These are phyloP conservation scores for Globodera rostochiensis DNA, from an alignment of 1,140 invertebrate genomes.

Conservation along the genomic window DNA sequence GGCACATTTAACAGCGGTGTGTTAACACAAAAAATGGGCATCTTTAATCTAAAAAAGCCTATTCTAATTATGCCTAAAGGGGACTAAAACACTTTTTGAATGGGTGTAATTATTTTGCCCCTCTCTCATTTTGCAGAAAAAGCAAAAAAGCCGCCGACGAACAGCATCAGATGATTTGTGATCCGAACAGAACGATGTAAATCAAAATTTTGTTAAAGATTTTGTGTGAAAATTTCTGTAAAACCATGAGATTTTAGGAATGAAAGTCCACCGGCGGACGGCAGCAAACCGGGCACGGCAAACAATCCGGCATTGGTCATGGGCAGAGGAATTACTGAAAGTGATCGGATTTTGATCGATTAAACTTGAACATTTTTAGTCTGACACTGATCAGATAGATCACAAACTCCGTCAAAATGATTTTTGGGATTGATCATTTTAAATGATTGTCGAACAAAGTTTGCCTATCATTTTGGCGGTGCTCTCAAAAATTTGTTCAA, in stretches of 20 bases:
- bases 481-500: no score
- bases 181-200: conserved; percentile 23
- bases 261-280: conserved; percentile 16
- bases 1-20: neutral
- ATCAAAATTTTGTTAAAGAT: neutral
- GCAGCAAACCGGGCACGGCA: neutral
- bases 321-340: no score
- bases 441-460: no score
- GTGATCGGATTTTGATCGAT: no score
- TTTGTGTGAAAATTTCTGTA: neutral
- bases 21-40: no score
- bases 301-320: neutral
- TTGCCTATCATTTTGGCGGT: no score
- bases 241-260: conserved; percentile 4
- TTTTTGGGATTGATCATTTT: no score
- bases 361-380: no score
- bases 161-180: conserved; percentile 9
- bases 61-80: no score
- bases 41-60: no score
- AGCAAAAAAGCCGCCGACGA: conserved; percentile 1
- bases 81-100: neutral
- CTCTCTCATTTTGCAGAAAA: neutral
- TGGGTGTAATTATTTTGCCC: neutral
- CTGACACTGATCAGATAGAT: no score
- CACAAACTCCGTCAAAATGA: no score